phyloP scores from a whole-genome alignment of 2,113 vertebrate genomes.

The Scophthalmus maximus region DNA sequence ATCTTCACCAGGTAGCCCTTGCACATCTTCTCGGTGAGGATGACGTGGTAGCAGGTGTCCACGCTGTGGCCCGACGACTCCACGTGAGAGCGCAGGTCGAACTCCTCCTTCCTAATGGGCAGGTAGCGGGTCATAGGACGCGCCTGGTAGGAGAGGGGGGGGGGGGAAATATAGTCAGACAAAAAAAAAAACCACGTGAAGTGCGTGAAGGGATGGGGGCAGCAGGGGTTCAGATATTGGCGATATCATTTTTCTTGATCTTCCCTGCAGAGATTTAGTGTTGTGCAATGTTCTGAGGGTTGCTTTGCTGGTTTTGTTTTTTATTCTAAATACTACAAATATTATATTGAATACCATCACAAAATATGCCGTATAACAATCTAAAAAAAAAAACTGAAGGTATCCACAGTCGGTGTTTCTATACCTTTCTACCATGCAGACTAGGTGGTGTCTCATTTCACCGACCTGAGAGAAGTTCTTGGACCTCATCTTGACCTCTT shows the following conservation, averaged over 20 bases:
- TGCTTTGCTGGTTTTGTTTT: too few relatives aligned
- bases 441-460: not conserved
- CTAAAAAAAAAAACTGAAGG: too few relatives aligned
- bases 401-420: not conserved
- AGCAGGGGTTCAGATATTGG: not conserved
- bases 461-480: slow-evolving; percentile 95
- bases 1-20: slow-evolving; percentile 98
- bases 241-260: too few relatives aligned
- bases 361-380: too few relatives aligned
- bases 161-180: not conserved
- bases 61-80: slow-evolving; percentile 93
- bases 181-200: not conserved
- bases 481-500: slow-evolving; percentile 95
- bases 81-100: slow-evolving; percentile 92
- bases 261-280: too few relatives aligned
- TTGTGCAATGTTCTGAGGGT: too few relatives aligned
- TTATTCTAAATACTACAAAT: too few relatives aligned
- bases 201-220: not conserved
- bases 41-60: slow-evolving; percentile 93
- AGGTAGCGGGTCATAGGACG: slow-evolving; percentile 96
- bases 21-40: slow-evolving; percentile 95
- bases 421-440: slow-evolving; percentile 3
- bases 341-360: too few relatives aligned
- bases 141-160: slow-evolving; percentile 79
- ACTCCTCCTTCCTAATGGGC: slow-evolving; percentile 96